Evolutionary conservation across 2,888 invertebrate genomes (phyloP), one percentile per base, ranked within the genome.

Genomic region (Coronaproctus castanopsis): DNA sequence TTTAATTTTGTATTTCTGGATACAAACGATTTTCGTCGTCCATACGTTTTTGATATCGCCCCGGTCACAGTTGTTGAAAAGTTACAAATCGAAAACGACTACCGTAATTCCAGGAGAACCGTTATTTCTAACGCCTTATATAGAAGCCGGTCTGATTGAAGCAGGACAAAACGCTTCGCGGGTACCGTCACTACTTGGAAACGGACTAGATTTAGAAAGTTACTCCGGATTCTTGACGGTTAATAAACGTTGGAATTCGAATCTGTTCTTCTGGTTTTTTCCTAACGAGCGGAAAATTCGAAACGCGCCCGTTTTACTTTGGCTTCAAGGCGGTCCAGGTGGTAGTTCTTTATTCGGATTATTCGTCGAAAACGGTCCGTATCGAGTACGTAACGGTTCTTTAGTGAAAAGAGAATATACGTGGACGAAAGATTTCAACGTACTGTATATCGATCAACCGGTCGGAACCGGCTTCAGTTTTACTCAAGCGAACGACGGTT

Each of bases 381-480:
- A 82, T 65, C 5, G 74, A 75, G 0, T 77, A 76, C 1, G 1
- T 66, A 70, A 57, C 79, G 77, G 24, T 65, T 62, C 18, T 73
- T 75, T 14, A 80, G 77, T 52, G 14, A 24, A 82, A 55, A 73
- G 76, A 51, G 78, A 84, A 66, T 83, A 82, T 65, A 80, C 84
- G 8, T 93, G 93, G 93, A 83, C 81, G 58, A 72, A 78, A 50
- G 80, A 80, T 18, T 87, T 87, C 70, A 82, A 84, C 66, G 72
- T 93, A 51, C 78, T 93, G 58, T 95, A 87, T 70, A 85, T 95
- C 59, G 93, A 95, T 70, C 93, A 90, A 71, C 93, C 93, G 0
- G 92, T 88, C 1, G 89, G 90, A 1, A 85, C 89, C 2, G 93
- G 93, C 0, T 95, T 85, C 69, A 92, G 92, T 72, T 92, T 89